Evolutionary conservation across 2,797 vertebrate species (phyloP), one percentile per base, ranked within the genome.

Genomic region (Bradypodion ventrale): DNA sequence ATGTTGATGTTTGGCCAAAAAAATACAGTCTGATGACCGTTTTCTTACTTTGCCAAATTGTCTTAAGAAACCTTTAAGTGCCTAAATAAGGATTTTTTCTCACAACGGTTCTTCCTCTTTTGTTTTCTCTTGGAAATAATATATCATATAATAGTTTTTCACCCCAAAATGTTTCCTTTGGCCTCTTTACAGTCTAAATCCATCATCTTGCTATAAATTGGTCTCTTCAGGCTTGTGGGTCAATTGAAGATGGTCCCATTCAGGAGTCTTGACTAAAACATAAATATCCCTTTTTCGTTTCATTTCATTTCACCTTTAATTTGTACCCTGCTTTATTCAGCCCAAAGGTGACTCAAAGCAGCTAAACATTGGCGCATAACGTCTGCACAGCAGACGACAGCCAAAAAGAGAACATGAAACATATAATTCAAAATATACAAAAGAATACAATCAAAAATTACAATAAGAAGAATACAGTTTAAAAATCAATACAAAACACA

Each of bases 231-330:
- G 89, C 88, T 90, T 88, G 91, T 92, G 87, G 92, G 86, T 93
- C 92, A 94, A 90, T 93, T 94, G 89, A 93, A 93, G 92, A 92
- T 93, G 92, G 89, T 87, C 87, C 88, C 85, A 87, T 88, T 93
- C 87, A 83, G 76, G 2, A 1, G 75, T 23, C 25, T 16, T 62
- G 83, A 90, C 91, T 87, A 88, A 63, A 81, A 85, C 86, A n/a
- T n/a, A 90, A 92, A 92, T 89, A 92, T 93, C 93, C 89, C 93
- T 90, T 94, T 87, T 78, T 93, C 93, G 91, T 92, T 90, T 90
- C 92, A 92, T 92, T 93, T n/a, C n/a, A n/a, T n/a, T n/a, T n/a
- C n/a, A n/a, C n/a, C n/a, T n/a, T n/a, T n/a, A n/a, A n/a, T n/a
- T n/a, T n/a, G n/a, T n/a, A n/a, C n/a, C n/a, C n/a, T n/a, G n/a